Evolutionary conservation across 2,113 vertebrate genomes (phyloP).

Genomic region (Microtus ochrogaster): DNA sequence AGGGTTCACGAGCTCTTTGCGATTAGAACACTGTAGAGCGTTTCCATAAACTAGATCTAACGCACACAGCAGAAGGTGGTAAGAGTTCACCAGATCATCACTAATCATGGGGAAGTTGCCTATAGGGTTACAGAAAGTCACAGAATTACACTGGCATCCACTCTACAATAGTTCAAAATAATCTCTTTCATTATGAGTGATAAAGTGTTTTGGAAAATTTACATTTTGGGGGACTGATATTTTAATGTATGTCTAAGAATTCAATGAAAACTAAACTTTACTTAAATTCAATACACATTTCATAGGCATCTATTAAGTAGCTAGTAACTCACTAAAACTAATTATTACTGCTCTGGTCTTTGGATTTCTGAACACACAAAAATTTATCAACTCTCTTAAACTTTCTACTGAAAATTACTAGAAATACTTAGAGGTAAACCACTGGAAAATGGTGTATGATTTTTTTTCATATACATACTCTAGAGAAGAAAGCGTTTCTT

Average conservation of each 20-base stretch:
- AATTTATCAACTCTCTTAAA: constrained; percentile 39
- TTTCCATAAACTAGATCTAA: constrained; percentile 95
- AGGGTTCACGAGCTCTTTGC: constrained; percentile 94
- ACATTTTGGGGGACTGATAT: constrained; percentile 42
- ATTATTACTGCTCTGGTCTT: background rate
- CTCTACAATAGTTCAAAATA: constrained; percentile 8
- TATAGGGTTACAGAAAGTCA: constrained; percentile 77
- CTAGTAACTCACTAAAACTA: constrained; percentile 12
- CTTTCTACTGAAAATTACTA: constrained; percentile 30
- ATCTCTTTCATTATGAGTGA: constrained; percentile 27
- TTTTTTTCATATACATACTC: constrained; percentile 11
- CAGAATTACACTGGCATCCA: constrained; percentile 47
- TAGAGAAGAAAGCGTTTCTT: constrained; percentile 7
- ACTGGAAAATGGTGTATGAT: constrained; percentile 7
- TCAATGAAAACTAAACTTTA: constrained; percentile 46
- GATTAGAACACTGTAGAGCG: constrained; percentile 92
- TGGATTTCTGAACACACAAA: constrained; percentile 38
- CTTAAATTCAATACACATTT: constrained; percentile 38
- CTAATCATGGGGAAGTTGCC: constrained; percentile 99
- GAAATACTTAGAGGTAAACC: background rate
- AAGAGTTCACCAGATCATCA: constrained; percentile 97
- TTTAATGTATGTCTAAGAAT: constrained; percentile 52
- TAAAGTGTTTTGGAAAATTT: constrained; percentile 12
- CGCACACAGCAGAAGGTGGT: constrained; percentile 94
- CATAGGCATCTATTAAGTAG: constrained; percentile 38